phyloP scores from a whole-genome alignment of 2,797 vertebrate species.

The Ctenosaura bakeri region DNA sequence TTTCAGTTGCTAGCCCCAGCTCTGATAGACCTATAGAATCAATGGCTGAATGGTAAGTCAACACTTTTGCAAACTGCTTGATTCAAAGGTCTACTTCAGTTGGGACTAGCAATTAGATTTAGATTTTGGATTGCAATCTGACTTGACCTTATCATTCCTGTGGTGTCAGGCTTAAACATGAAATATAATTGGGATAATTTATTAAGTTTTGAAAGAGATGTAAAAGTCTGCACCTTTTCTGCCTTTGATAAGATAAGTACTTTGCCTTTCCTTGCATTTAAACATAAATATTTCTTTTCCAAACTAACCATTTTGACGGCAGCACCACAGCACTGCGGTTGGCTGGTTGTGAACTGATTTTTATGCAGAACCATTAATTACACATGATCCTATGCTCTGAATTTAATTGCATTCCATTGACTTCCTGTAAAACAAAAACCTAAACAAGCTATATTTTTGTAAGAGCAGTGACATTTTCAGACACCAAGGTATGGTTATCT shows the following conservation, averaged over 20 bases:
- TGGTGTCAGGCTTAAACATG: background rate
- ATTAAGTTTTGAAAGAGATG: background rate
- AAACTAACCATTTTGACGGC: slow-evolving; percentile 19
- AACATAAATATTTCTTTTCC: background rate
- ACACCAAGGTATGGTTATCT: slow-evolving; percentile 17
- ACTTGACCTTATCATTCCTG: background rate
- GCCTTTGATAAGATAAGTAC: background rate
- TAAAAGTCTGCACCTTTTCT: background rate
- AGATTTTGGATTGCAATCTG: background rate
- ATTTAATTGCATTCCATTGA: slow-evolving; percentile 47
- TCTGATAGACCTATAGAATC: too few relatives aligned
- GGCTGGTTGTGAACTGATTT: slow-evolving; percentile 18
- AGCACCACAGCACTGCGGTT: background rate
- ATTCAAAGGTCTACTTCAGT: too few relatives aligned
- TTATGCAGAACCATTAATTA: slow-evolving; percentile 46
- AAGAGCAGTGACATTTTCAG: slow-evolving; percentile 33
- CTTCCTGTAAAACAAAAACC: slow-evolving; percentile 38
- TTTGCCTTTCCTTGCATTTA: too few relatives aligned
- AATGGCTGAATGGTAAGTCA: too few relatives aligned
- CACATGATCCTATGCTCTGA: slow-evolving; percentile 30
- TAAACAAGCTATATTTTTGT: slow-evolving; percentile 40
- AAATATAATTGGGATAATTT: background rate
- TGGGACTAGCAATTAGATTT: too few relatives aligned
- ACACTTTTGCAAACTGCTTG: too few relatives aligned
- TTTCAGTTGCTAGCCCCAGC: too few relatives aligned